Conservation (phyloP, 2,888 invertebrate species). For the Idaea dimidiata region DNA sequence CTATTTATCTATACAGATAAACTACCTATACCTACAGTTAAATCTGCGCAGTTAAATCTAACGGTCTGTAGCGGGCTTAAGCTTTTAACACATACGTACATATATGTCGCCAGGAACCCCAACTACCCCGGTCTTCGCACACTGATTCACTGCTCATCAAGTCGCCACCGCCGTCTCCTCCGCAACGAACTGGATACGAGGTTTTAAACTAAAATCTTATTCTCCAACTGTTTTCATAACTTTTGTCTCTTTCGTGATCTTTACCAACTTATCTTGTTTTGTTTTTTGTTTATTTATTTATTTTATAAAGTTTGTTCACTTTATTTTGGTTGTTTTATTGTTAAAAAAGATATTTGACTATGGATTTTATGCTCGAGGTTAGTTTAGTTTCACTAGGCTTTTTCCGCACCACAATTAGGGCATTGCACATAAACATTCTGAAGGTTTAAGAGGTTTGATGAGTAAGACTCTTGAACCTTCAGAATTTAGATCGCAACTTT, state of each 20-base stretch:
- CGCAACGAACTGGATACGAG: constrained; percentile 10
- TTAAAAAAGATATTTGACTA: background rate
- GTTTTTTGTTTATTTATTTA: background rate
- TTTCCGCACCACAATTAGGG: too few relatives aligned
- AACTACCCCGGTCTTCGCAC: constrained; percentile 45
- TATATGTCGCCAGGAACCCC: constrained; percentile 38
- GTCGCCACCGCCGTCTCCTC: constrained; percentile 33
- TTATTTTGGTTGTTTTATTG: background rate
- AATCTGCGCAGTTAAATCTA: too few relatives aligned
- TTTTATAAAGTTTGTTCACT: background rate
- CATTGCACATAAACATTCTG: too few relatives aligned
- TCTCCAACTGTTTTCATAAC: background rate
- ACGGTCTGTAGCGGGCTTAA: too few relatives aligned
- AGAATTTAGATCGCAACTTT: too few relatives aligned
- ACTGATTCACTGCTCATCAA: constrained; percentile 49
- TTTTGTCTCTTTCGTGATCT: background rate
- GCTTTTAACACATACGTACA: too few relatives aligned
- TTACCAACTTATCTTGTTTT: background rate
- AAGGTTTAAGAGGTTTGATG: too few relatives aligned
- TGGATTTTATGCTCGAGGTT: background rate
- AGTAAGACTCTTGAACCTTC: too few relatives aligned
- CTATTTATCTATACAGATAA: too few relatives aligned
- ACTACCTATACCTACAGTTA: too few relatives aligned
- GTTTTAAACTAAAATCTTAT: background rate
- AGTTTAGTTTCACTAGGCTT: background rate